Evolutionary conservation across 2,888 invertebrate genomes (phyloP), one percentile per base, ranked within the genome.

Genomic region (Hypercompe scribonia): DNA sequence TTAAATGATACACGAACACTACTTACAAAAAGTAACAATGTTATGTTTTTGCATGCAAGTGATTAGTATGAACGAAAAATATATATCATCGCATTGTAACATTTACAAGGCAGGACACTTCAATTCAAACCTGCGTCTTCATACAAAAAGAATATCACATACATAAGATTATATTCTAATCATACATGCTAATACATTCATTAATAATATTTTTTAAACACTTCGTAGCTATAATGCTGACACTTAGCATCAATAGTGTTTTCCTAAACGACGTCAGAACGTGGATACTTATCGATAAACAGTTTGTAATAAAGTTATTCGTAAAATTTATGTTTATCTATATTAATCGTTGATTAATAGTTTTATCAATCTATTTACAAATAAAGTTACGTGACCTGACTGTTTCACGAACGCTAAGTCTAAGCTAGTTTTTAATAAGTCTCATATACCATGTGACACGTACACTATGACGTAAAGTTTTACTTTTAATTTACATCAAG

Each of bases 1-100:
- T 83, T 82, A 75, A 65, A 70, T 71, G 67, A 74, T 61, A 71
- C 83, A 83, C 82, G 82, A 74, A 83, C 74, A 65, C 70, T 58
- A 65, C 70, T 21, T 46, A 46, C 69, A 73, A 68, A 72, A 78
- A 74, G 67, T 70, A 65, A 65, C 54, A 66, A 39, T 65, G 74
- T 68, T 66, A 74, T 58, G 46, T 34, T 67, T 66, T 71, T 71
- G 75, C 77, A 54, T 72, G 74, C 33, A 31, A 33, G 15, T 42
- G 42, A 42, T 39, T 39, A 28, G 28, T n/a, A 31, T 65, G 65
- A 65, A 50, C 8, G 24, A 65, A 65, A 65, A 39, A 65, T 65
- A 39, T 39, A 39, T 39, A 28, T 65, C 65, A 65, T 65, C 28
- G n/a, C 28, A 39, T 39, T 65, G 36, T 65, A 58, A 61, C 63